Evolutionary conservation across 2,888 invertebrate species (phyloP).

Genomic region (Dromius quadrimaculatus): DNA sequence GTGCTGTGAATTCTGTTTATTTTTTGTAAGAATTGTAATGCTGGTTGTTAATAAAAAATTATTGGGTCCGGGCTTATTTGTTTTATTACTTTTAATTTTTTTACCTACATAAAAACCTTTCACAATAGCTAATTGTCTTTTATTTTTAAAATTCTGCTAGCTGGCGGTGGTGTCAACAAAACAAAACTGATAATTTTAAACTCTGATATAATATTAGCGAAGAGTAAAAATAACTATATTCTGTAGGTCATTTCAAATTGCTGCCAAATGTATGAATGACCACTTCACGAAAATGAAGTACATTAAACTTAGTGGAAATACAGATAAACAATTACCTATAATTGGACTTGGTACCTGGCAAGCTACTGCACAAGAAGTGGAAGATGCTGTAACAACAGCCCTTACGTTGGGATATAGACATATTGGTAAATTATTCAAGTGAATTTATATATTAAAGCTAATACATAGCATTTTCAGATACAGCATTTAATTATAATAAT

Average conservation of each 20-base stretch:
- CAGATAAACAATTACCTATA: slow-evolving; percentile 74
- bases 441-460: slow-evolving; percentile 1
- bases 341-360: slow-evolving; percentile 82
- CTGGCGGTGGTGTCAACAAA: slow-evolving; percentile 35
- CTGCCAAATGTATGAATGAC: slow-evolving; percentile 30
- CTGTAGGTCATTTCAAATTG: slow-evolving; percentile 42
- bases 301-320: slow-evolving; percentile 67
- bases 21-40: slow-evolving; percentile 64
- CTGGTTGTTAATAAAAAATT: slow-evolving; percentile 66
- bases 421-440: slow-evolving; percentile 63
- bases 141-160: slow-evolving; percentile 14
- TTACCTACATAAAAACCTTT: neutral
- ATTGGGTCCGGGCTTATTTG: slow-evolving; percentile 54
- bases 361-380: slow-evolving; percentile 75
- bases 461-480: slow-evolving; percentile 69
- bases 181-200: slow-evolving; percentile 46
- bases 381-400: slow-evolving; percentile 74
- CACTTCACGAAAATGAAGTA: slow-evolving; percentile 63
- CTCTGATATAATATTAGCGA: slow-evolving; percentile 32
- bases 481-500: slow-evolving; percentile 84
- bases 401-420: slow-evolving; percentile 80
- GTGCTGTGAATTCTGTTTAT: slow-evolving; percentile 62
- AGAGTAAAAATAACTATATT: slow-evolving; percentile 37
- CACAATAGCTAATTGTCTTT: slow-evolving; percentile 1
- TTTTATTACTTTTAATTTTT: slow-evolving; percentile 20